Evolutionary conservation across 2,888 invertebrate species (phyloP).

Genomic region (Cryptocephalus moraei): DNA sequence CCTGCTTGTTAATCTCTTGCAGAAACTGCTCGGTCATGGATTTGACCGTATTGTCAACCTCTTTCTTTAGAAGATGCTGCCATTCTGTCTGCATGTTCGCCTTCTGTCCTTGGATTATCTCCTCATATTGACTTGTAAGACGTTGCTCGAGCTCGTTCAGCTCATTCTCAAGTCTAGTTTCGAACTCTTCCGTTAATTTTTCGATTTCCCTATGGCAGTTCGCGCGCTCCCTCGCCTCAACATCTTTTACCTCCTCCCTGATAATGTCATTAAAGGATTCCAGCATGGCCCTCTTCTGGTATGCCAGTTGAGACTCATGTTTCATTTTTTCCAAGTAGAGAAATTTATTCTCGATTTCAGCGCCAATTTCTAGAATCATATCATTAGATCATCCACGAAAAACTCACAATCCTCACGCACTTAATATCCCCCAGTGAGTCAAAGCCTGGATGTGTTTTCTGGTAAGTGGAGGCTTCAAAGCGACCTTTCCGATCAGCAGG

Average conservation of each 20-base stretch:
- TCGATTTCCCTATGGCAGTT: conserved; percentile 15
- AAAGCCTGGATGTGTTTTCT: conserved; percentile 33
- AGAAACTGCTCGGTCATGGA: conserved; percentile 25
- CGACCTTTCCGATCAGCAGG: conserved; percentile 33
- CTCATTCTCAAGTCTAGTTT: conserved; percentile 12
- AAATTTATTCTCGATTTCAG: conserved; percentile 27
- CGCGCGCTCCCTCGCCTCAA: conserved; percentile 16
- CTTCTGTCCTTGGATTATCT: conserved; percentile 9
- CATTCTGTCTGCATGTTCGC: conserved; percentile 12
- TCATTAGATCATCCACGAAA: background rate
- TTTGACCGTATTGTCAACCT: conserved; percentile 22
- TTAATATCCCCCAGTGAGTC: conserved; percentile 36
- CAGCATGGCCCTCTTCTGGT: conserved; percentile 20
- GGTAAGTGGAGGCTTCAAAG: conserved; percentile 34
- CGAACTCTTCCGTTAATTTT: conserved; percentile 13
- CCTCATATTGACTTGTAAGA: conserved; percentile 12
- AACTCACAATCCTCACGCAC: conserved; percentile 16
- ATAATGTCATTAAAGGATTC: conserved; percentile 15
- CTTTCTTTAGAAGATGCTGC: conserved; percentile 21
- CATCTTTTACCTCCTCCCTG: conserved; percentile 17
- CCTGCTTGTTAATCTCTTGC: conserved; percentile 24
- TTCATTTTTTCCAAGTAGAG: conserved; percentile 26
- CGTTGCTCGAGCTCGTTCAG: conserved; percentile 13
- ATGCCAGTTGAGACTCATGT: conserved; percentile 25
- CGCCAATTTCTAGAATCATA: conserved; percentile 27